Conservation (phyloP, 2,888 invertebrate species). For the Listrodromus nycthemerus region DNA sequence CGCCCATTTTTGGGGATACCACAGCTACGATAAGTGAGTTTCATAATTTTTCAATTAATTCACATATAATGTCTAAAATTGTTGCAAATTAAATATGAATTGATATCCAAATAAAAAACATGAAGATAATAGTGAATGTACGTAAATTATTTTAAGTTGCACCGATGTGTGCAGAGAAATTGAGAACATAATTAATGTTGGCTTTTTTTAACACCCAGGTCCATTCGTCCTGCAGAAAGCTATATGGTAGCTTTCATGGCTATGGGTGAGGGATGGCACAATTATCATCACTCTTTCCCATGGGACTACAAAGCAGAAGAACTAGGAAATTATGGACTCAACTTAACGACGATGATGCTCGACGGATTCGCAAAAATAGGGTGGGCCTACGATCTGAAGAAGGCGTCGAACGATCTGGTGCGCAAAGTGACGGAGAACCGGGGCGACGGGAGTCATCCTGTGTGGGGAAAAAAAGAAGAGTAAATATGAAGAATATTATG, state of each 20-base stretch:
- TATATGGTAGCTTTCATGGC: constrained; percentile 77
- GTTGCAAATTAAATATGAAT: not conserved
- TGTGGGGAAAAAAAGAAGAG: constrained; percentile 16
- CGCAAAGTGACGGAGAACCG: constrained; percentile 85
- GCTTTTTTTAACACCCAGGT: constrained; percentile 54
- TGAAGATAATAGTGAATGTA: no score
- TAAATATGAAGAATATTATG: not conserved
- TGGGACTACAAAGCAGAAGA: constrained; percentile 83
- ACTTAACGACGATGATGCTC: constrained; percentile 89
- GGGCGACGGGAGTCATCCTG: constrained; percentile 85
- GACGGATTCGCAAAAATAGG: constrained; percentile 90
- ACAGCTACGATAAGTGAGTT: constrained; percentile 80
- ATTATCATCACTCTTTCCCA: constrained; percentile 86
- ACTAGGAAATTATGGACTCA: constrained; percentile 85
- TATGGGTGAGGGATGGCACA: constrained; percentile 86
- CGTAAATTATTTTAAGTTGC: not conserved
- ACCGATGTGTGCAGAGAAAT: not conserved
- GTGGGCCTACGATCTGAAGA: constrained; percentile 92
- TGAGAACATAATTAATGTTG: not conserved
- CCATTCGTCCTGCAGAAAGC: constrained; percentile 73
- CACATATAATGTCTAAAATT: not conserved
- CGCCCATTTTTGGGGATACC: constrained; percentile 85
- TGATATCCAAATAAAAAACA: not conserved
- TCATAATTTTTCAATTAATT: not conserved
- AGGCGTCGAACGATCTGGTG: constrained; percentile 87